These are phyloP conservation scores for Drosophila meridionalis DNA, from an alignment of 2,888 invertebrate species.

Conservation along the genomic window DNA sequence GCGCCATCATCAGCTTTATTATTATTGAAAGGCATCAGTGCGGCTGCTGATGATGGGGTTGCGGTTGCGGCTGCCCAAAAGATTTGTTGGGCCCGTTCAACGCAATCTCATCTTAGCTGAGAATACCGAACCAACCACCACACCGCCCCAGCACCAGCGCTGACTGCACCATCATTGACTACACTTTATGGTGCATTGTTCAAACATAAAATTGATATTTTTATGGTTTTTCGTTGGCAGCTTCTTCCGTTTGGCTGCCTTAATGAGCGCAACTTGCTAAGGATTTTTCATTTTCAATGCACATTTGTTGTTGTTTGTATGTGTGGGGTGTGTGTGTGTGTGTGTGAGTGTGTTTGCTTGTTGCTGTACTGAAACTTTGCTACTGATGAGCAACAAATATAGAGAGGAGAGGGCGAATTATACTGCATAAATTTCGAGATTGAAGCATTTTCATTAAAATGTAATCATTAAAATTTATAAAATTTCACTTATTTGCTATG, in stretches of 20 bases:
- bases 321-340: not conserved
- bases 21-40: constrained; percentile 62
- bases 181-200: constrained; percentile 65
- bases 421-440: constrained; percentile 8
- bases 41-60: constrained; percentile 38
- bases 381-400: constrained; percentile 21
- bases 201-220: constrained; percentile 70
- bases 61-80: constrained; percentile 38
- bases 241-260: constrained; percentile 49
- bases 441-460: constrained; percentile 7
- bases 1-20: constrained; percentile 60
- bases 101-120: constrained; percentile 45
- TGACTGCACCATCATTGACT: constrained; percentile 11
- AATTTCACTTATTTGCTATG: not conserved
- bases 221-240: constrained; percentile 48
- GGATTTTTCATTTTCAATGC: constrained; percentile 20
- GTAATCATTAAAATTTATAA: not conserved
- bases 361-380: constrained; percentile 16
- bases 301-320: not conserved
- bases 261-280: constrained; percentile 60
- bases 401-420: not conserved
- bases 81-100: constrained; percentile 39
- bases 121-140: not conserved
- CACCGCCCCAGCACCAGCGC: not conserved
- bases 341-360: not conserved